Conservation (phyloP, 2,113 vertebrate species). For the Oryzias curvinotus region DNA sequence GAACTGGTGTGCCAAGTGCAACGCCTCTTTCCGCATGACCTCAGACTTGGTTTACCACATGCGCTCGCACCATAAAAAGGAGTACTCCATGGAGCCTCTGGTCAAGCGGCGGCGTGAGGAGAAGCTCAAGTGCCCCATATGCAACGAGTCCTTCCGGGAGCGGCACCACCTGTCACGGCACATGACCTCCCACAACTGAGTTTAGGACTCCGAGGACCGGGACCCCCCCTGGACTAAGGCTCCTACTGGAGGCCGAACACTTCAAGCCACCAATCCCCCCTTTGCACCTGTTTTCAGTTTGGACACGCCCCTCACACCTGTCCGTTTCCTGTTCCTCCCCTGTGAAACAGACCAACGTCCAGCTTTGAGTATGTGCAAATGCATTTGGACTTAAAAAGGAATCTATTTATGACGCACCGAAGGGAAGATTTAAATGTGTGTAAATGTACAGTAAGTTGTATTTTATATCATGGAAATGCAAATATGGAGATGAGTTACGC, state of each 20-base stretch:
- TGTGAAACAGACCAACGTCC: slow-evolving; percentile 81
- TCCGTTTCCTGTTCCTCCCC: slow-evolving; percentile 28
- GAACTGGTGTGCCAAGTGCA: slow-evolving; percentile 99
- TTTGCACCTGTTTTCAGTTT: slow-evolving; percentile 88
- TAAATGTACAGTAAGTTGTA: slow-evolving; percentile 91
- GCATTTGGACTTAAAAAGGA: slow-evolving; percentile 83
- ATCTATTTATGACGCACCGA: slow-evolving; percentile 98
- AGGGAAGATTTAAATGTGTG: slow-evolving; percentile 88
- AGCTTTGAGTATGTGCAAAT: slow-evolving; percentile 92
- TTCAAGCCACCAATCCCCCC: slow-evolving; percentile 36
- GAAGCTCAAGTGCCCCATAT: slow-evolving; percentile 98
- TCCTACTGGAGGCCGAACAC: slow-evolving; percentile 25
- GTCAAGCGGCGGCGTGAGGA: slow-evolving; percentile 94
- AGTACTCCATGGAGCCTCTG: slow-evolving; percentile 91
- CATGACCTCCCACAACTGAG: slow-evolving; percentile 98
- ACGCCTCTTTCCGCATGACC: slow-evolving; percentile 98
- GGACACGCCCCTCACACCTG: slow-evolving; percentile 72
- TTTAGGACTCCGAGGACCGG: slow-evolving; percentile 21
- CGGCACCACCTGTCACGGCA: slow-evolving; percentile 96
- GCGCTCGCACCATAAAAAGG: slow-evolving; percentile 98
- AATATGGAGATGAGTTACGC: slow-evolving; percentile 78
- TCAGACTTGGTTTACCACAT: slow-evolving; percentile 99
- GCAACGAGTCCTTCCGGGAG: slow-evolving; percentile 96
- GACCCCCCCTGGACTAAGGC: slow-evolving; percentile 36
- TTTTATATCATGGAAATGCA: slow-evolving; percentile 87